Base-by-base conservation (phyloP, 2,113 vertebrate genomes). In the Syngnathus scovelli region DNA sequence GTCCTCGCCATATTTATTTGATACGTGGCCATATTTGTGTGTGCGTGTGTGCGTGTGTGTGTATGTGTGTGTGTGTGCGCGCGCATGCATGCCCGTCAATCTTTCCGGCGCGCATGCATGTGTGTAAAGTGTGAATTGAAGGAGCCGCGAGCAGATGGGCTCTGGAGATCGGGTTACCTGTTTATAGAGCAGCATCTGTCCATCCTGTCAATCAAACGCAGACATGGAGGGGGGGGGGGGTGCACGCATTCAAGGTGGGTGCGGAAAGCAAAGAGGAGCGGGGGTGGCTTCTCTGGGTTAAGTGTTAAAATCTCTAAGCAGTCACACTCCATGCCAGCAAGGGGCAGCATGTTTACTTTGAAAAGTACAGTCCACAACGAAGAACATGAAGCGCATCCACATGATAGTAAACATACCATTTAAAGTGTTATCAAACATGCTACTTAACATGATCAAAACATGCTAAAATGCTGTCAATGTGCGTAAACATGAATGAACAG, bases 111-210 rank as follows among this genome's bases (percentile, higher is more conserved):
- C 90, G 84, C 90, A 89, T 93, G 92, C 92, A 93, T 92, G 92
- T 92, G 92, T 91, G 92, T 86, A 85, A 94, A 93, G 95, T 97
- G 95, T 95, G 95, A 98, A 95, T 95, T 95, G 93, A 95, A 94
- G 92, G 92, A 92, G 93, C 93, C 93, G 90, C 87, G 92, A 96
- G 93, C 96, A 98, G 95, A 98, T 98, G 96, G 95, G 94, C 92
- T 93, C 94, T 91, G 91, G 92, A 94, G 94, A 96, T 98, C 95
- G 92, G 93, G 94, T 98, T 98, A 96, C 95, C 95, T 96, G 94
- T 93, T 86, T 95, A 94, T 92, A 95, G 93, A 90, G 76, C 93
- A 92, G 95, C 96, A 98, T 98, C 96, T 98, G 96, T 93, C 95
- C 90, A 91, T 88, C 88, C 93, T 95, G 95, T 95, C 95, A 95